Conservation (phyloP, 2,113 vertebrate species). For the Trichomycterus rosablanca region DNA sequence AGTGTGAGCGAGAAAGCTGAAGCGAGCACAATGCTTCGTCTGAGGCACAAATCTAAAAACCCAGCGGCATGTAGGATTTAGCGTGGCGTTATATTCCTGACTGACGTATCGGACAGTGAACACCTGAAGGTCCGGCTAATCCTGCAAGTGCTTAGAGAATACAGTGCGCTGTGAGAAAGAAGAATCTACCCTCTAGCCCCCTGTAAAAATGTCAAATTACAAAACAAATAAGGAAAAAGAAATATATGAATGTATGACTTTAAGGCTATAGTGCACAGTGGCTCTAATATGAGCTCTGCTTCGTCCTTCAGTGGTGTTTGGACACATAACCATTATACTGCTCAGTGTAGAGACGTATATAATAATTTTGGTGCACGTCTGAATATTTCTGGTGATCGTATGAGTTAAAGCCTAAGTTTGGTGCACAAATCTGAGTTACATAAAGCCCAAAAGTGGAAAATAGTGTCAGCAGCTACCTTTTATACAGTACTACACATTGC, state of each 20-base stretch:
- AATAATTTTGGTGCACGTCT: constrained; percentile 29
- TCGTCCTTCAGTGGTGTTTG: constrained; percentile 47
- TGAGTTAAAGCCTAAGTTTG: constrained; percentile 32
- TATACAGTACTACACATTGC: constrained; percentile 54
- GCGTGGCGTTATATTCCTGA: too few species aligned
- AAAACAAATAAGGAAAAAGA: too few species aligned
- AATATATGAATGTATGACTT: constrained; percentile 44
- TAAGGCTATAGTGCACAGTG: constrained; percentile 59
- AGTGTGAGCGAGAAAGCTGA: constrained; percentile 64
- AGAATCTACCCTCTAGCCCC: constrained; percentile 49
- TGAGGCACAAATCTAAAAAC: neutral
- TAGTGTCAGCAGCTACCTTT: constrained; percentile 48
- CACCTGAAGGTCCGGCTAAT: neutral
- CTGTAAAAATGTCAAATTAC: too few species aligned
- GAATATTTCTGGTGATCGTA: neutral
- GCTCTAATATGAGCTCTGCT: constrained; percentile 34
- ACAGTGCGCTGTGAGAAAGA: constrained; percentile 59
- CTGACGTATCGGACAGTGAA: too few species aligned
- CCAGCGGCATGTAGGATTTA: too few species aligned
- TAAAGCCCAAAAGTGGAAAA: constrained; percentile 48
- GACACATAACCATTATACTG: constrained; percentile 22
- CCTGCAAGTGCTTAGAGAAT: constrained; percentile 57
- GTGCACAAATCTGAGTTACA: neutral
- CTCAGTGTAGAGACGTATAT: constrained; percentile 57
- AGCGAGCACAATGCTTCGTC: constrained; percentile 43